Base-by-base conservation (phyloP, 2,888 invertebrate genomes). In the Parnassius orleans region DNA sequence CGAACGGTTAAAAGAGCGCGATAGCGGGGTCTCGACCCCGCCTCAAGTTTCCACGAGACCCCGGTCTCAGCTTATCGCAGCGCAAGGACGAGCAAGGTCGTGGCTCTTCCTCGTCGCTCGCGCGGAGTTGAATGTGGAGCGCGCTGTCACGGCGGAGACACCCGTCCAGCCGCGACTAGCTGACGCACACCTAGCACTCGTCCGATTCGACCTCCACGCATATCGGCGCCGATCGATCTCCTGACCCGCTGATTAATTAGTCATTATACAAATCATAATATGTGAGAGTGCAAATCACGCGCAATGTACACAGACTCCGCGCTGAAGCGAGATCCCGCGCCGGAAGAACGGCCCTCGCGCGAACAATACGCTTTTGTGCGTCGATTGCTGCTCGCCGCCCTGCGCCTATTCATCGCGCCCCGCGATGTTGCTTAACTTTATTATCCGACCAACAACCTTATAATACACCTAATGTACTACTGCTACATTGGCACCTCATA, bases 41-140 rank as follows among this genome's bases (percentile, higher is more conserved):
- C 75, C 69, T 65, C 78, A 77, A 82, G 81, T 78, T 79, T 80
- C 83, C 81, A 79, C 80, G 75, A 78, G 80, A 80, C 77, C 77
- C 75, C 48, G 73, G 73, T 68, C 60, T 72, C 69, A 70, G 70
- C 73, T 79, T 84, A 84, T 83, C 87, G 70, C 71, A 53, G 60
- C 73, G 68, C 86, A 86, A 89, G 90, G 90, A 86, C 90, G 84
- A 69, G 64, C 79, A 89, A 90, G 87, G 90, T 87, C 87, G 82
- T 58, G 65, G 55, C 58, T 63, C 54, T 59, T 68, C 57, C 64
- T 58, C 54, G 64, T 56, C 62, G 61, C 55, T 15, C 53, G 55
- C 64, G 60, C 65, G 52, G 64, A 57, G 53, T 62, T 53, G 14
- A 12, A n/a, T 9, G 14, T 7, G 46, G 46, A 11, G 11, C n/a